phyloP scores from a whole-genome alignment of 2,888 invertebrate species.

The Cephus runcator region DNA sequence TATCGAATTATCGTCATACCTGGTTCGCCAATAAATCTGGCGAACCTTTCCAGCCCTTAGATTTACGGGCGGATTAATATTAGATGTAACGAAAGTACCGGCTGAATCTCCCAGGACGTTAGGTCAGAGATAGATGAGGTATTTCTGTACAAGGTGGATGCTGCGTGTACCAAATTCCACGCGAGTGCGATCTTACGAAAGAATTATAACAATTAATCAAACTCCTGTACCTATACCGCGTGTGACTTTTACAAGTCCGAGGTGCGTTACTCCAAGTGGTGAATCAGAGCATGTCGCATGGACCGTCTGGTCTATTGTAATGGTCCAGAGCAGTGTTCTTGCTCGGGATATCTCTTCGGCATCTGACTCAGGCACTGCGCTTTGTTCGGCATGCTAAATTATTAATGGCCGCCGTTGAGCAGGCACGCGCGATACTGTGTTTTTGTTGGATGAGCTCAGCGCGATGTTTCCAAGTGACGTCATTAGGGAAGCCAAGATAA shows the following conservation, averaged over 20 bases:
- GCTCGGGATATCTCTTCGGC: constrained; percentile 10
- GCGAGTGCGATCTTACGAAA: not conserved
- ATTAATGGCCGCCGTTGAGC: constrained; percentile 36
- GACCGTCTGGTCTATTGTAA: not conserved
- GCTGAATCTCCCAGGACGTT: not conserved
- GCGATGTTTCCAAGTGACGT: not conserved
- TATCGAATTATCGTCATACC: constrained; percentile 57
- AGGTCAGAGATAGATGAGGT: not conserved
- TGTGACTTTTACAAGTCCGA: not conserved
- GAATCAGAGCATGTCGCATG: not conserved
- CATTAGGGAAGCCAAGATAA: not conserved
- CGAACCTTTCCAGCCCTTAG: constrained; percentile 32
- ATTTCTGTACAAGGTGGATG: not conserved
- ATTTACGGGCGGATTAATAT: constrained; percentile 52
- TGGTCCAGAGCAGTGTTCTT: not conserved
- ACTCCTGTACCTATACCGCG: not conserved
- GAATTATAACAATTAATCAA: not conserved
- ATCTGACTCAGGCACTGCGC: constrained; percentile 44
- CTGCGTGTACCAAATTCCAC: not conserved
- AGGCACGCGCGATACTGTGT: not conserved
- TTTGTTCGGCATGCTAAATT: constrained; percentile 45
- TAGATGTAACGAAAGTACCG: constrained; percentile 32
- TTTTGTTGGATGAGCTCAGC: not conserved
- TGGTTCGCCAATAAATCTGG: constrained; percentile 51
- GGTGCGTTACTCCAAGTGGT: not conserved